Conservation (phyloP, 2,888 invertebrate species). For the Charanyca ferruginea region DNA sequence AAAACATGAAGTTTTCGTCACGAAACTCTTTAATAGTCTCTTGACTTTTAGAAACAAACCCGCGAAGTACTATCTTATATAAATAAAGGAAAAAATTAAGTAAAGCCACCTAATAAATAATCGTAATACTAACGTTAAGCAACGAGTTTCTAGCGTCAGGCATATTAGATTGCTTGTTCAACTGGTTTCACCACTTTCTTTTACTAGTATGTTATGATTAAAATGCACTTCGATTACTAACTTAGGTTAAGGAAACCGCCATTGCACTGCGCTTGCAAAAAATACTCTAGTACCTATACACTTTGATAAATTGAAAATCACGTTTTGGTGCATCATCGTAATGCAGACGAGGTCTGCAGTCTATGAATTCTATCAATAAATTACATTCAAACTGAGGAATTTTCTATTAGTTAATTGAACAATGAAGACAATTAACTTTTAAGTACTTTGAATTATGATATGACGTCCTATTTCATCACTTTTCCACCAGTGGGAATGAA, state of each 20-base stretch:
- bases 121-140: conserved; percentile 26
- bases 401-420: conserved; percentile 29
- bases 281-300: not conserved
- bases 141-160: conserved; percentile 52
- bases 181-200: conserved; percentile 59
- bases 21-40: not conserved
- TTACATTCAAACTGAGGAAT: conserved; percentile 14
- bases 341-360: conserved; percentile 4
- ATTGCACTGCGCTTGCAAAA: conserved; percentile 21
- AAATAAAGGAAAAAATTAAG: conserved; percentile 29
- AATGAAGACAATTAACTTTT: conserved; percentile 23
- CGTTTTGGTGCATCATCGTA: conserved; percentile 1
- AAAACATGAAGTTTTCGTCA: no score
- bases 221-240: conserved; percentile 41
- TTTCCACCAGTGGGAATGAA: not conserved
- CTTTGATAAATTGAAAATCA: conserved; percentile 16
- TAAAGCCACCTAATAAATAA: conserved; percentile 24
- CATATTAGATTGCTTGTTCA: conserved; percentile 39
- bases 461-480: not conserved
- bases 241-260: conserved; percentile 15
- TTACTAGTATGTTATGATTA: conserved; percentile 45
- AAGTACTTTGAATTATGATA: conserved; percentile 24
- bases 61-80: not conserved
- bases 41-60: not conserved
- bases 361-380: conserved; percentile 29